Evolutionary conservation across 2,797 vertebrate species (phyloP).

Genomic region (Tiaroga cobitis): DNA sequence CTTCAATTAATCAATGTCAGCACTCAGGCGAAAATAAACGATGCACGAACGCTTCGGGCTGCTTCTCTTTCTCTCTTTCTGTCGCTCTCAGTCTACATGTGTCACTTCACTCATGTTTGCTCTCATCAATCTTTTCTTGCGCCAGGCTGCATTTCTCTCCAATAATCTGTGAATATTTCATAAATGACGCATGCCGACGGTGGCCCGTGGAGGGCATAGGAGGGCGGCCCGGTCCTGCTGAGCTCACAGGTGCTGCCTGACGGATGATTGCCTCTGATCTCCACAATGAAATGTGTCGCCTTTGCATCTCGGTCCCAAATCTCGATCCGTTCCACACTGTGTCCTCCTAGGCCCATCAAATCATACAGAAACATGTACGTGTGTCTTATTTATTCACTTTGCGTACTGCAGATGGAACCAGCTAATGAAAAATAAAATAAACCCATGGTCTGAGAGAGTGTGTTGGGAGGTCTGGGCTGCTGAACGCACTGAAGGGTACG

Average conservation of each 20-base stretch:
- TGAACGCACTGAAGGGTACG: background rate
- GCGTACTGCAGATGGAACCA: conserved; percentile 1
- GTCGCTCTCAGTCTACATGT: background rate
- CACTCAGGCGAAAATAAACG: conserved; percentile 17
- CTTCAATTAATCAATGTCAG: conserved; percentile 51
- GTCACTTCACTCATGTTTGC: conserved; percentile 23
- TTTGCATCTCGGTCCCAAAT: conserved; percentile 12
- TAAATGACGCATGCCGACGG: background rate
- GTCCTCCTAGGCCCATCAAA: conserved; percentile 15
- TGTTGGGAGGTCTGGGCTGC: background rate
- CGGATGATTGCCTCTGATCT: conserved; percentile 30
- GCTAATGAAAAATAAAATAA: conserved; percentile 46
- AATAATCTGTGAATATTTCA: conserved; percentile 38
- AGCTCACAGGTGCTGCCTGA: conserved; percentile 29
- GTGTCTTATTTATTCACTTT: conserved; percentile 31
- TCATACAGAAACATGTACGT: conserved; percentile 13
- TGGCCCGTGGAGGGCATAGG: background rate
- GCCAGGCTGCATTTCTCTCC: conserved; percentile 25
- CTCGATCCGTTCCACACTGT: background rate
- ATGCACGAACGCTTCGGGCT: background rate
- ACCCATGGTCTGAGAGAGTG: conserved; percentile 5
- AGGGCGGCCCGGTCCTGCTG: conserved; percentile 3
- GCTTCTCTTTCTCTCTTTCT: conserved; percentile 2
- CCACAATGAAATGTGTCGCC: background rate
- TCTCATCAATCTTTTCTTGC: conserved; percentile 1